A percentile compares a stretch with the other conserved stretches of the same genome.
phyloP scores from a whole-genome alignment of 2,888 invertebrate species.

The Hirtodrosophila histrioides region DNA sequence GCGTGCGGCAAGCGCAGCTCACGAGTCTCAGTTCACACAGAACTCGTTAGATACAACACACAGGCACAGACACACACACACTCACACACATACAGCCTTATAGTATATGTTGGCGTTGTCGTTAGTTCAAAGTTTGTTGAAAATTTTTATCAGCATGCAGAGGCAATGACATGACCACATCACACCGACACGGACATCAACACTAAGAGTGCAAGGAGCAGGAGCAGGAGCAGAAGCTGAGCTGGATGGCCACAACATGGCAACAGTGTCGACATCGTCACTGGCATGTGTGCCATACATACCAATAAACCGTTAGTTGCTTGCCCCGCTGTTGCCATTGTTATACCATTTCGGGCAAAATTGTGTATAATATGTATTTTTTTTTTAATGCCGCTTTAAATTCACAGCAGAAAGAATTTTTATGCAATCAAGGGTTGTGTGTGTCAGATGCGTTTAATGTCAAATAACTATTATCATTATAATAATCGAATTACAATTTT shows the following conservation, averaged over 20 bases:
- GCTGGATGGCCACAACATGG: slow-evolving; percentile 60
- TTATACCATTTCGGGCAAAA: slow-evolving; percentile 19
- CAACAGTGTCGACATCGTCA: slow-evolving; percentile 52
- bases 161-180: slow-evolving; percentile 79
- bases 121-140: slow-evolving; percentile 78
- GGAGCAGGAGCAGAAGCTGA: slow-evolving; percentile 4
- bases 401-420: slow-evolving; percentile 6
- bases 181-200: slow-evolving; percentile 56
- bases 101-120: slow-evolving; percentile 51
- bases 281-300: slow-evolving; percentile 71
- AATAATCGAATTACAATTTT: too few species aligned
- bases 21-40: slow-evolving; percentile 7
- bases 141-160: slow-evolving; percentile 73
- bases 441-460: too few species aligned
- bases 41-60: slow-evolving; percentile 47
- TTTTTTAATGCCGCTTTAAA: slow-evolving; percentile 13
- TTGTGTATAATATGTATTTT: slow-evolving; percentile 9
- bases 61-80: slow-evolving; percentile 10
- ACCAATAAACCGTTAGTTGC: slow-evolving; percentile 73
- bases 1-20: slow-evolving; percentile 17
- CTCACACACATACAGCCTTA: slow-evolving; percentile 1
- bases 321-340: slow-evolving; percentile 36
- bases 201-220: slow-evolving; percentile 19
- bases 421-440: too few species aligned
- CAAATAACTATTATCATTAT: too few species aligned